Evolutionary conservation across 2,113 vertebrate species (phyloP), one percentile per base, ranked within the genome.

Genomic region (Urocitellus parryii): DNA sequence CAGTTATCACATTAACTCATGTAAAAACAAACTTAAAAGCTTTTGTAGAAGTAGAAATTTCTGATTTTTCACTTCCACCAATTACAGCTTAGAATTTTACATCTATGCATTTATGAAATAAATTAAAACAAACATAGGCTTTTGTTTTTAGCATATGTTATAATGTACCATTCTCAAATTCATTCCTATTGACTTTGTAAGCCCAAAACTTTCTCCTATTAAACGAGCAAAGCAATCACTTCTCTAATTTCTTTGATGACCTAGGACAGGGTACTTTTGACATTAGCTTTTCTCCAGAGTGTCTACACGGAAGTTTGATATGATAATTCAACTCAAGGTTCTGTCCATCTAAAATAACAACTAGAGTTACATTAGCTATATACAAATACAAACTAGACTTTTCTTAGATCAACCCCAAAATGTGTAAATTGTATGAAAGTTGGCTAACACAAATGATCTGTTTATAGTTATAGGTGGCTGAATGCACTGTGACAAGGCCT

Each of bases 121-220:
- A 72, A 68, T 86, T 90, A 86, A 97, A 97, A 90, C 53, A 90
- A 94, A 94, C 39, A 58, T 11, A 73, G 5, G 2, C 29, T 68
- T 76, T 97, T 84, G 74, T 65, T 73, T 61, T 82, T 63, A 81
- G 20, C 12, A 67, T 61, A n/a, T 76, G 11, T 83, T 67, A 16
- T 7, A 80, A 61, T 58, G 94, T 93, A 87, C 86, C 42, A 5
- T 87, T 53, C 67, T 87, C 10, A 61, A 78, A 58, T 63, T 91
- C 45, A 80, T 53, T 91, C 90, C 18, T 95, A 11, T 53, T 76
- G 63, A 58, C 34, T 89, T 78, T 91, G 90, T 82, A 91, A 95
- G 51, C 53, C 12, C 61, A 18, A 90, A 90, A 90, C 11, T 22
- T 86, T 91, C 34, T 27, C 3, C 51, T 65, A 34, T 68, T n/a